Evolutionary conservation across 2,113 vertebrate species (phyloP).

Genomic region (Struthio camelus): DNA sequence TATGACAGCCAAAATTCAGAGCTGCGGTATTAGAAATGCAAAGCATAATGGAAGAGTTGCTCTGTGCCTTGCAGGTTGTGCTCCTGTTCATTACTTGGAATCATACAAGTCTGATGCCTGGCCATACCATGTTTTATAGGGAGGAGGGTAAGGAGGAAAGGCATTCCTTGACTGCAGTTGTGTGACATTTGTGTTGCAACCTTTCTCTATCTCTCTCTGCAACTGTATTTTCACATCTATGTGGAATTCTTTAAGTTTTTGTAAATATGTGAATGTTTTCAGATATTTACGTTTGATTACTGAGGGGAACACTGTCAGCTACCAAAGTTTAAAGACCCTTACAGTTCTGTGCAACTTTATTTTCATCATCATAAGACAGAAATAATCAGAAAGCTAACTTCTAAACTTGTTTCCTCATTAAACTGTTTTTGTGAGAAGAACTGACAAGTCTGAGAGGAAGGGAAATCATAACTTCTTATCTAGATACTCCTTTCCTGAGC

Average conservation of each 20-base stretch:
- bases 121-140: neutral
- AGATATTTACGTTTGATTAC: neutral
- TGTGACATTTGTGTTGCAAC: neutral
- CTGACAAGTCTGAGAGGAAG: neutral
- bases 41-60: neutral
- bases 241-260: neutral
- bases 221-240: neutral
- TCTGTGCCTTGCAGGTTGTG: neutral
- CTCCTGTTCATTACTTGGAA: neutral
- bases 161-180: neutral
- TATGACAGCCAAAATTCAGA: neutral
- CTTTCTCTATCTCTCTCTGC: neutral
- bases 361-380: neutral
- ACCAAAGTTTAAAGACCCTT: neutral
- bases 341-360: neutral
- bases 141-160: neutral
- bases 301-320: neutral
- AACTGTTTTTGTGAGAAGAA: neutral
- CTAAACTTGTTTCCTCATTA: rapidly evolving
- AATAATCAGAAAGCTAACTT: neutral
- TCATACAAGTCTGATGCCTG: rapidly evolving
- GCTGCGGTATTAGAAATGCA: neutral
- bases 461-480: neutral
- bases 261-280: neutral
- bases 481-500: neutral